These are phyloP conservation scores for Pholis gunnellus DNA, from an alignment of 2,113 vertebrate genomes.

Conservation along the genomic window DNA sequence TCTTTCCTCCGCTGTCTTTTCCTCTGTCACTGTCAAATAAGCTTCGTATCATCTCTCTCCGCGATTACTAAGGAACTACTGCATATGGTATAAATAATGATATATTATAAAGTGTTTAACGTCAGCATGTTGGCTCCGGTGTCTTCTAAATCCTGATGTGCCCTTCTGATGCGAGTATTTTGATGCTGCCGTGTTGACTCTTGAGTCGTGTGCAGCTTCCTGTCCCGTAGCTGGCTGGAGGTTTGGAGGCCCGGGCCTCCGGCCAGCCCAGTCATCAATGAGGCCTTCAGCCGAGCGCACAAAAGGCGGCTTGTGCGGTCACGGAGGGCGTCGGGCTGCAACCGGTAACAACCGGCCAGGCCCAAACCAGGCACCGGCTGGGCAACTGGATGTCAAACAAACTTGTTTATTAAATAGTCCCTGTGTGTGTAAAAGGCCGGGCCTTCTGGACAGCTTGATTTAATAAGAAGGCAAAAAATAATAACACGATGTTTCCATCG, in stretches of 20 bases:
- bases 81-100: background rate
- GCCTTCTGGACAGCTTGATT: constrained; percentile 52
- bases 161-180: constrained; percentile 64
- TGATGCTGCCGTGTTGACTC: constrained; percentile 72
- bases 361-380: constrained; percentile 61
- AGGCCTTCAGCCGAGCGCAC: constrained; percentile 81
- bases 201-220: constrained; percentile 63
- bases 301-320: constrained; percentile 83
- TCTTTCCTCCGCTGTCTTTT: background rate
- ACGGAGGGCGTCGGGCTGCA: constrained; percentile 61
- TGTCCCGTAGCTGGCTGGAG: constrained; percentile 68
- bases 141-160: constrained; percentile 24
- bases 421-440: constrained; percentile 74
- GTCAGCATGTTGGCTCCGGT: background rate
- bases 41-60: background rate
- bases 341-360: constrained; percentile 76
- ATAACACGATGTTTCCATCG: constrained; percentile 53
- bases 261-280: constrained; percentile 84
- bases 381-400: constrained; percentile 79
- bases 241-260: constrained; percentile 66
- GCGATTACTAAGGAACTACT: background rate
- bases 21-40: background rate
- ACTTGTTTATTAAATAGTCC: constrained; percentile 81
- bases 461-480: constrained; percentile 67
- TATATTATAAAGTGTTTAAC: background rate